Evolutionary conservation across 2,888 invertebrate genomes (phyloP).

Genomic region (Coronaproctus castanopsis): DNA sequence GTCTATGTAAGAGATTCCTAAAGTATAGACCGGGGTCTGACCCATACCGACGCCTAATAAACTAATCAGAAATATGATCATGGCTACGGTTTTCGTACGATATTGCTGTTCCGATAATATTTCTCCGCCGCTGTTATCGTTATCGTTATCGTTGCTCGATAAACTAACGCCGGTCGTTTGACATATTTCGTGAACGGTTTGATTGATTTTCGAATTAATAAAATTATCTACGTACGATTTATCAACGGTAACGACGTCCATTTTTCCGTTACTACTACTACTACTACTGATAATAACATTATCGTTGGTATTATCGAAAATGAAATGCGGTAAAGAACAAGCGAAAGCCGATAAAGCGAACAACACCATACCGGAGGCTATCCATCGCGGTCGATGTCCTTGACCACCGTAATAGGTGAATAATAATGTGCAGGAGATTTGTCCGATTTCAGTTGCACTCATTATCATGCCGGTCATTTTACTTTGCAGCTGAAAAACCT

Average conservation of each 20-base stretch:
- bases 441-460: constrained; percentile 81
- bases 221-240: background rate
- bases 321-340: constrained; percentile 69
- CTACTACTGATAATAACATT: constrained; percentile 6
- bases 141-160: background rate
- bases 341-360: constrained; percentile 69
- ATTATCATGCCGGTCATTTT: constrained; percentile 74
- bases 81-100: constrained; percentile 56
- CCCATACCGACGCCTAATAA: constrained; percentile 76
- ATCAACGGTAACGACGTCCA: background rate
- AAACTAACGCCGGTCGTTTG: background rate
- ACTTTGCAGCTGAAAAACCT: constrained; percentile 75
- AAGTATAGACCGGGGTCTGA: constrained; percentile 75
- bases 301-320: constrained; percentile 49
- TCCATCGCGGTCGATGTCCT: constrained; percentile 82
- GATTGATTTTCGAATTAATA: background rate
- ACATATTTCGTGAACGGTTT: background rate
- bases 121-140: constrained; percentile 34
- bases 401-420: constrained; percentile 77
- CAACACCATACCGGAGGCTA: constrained; percentile 70
- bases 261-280: constrained; percentile 13
- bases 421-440: constrained; percentile 71
- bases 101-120: constrained; percentile 45
- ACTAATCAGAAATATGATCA: constrained; percentile 73
- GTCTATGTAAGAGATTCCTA: constrained; percentile 83